phyloP scores from a whole-genome alignment of 92 coral and sea anemone genomes.

The Plumapathes pennacea region DNA sequence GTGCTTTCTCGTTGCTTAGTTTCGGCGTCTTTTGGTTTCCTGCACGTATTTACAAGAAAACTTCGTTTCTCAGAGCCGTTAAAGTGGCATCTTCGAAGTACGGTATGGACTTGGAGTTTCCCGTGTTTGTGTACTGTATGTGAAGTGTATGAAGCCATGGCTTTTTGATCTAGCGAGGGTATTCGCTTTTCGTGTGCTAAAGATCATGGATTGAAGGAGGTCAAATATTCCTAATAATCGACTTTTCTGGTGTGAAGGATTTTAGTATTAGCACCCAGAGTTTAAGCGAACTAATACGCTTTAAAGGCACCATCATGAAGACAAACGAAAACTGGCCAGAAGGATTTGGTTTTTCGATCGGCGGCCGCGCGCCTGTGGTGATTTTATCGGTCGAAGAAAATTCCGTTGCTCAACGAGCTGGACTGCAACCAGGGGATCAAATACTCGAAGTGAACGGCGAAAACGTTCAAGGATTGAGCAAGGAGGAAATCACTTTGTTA shows the following conservation, averaged over 20 bases:
- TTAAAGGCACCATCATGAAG: slow-evolving; percentile 50
- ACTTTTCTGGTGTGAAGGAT: too few relatives aligned
- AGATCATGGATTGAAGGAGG: too few relatives aligned
- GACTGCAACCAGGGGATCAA: slow-evolving; percentile 97
- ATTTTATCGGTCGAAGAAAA: slow-evolving; percentile 82
- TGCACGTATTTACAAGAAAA: too few relatives aligned
- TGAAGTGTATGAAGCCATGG: too few relatives aligned
- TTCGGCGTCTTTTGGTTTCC: slow-evolving; percentile 66
- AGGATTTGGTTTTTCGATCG: slow-evolving; percentile 88
- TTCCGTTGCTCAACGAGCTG: slow-evolving; percentile 94
- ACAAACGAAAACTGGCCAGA: slow-evolving; percentile 97
- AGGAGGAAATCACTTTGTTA: slow-evolving; percentile 74
- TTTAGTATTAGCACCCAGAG: too few relatives aligned
- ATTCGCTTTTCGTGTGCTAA: too few relatives aligned
- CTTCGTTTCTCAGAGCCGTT: too few relatives aligned
- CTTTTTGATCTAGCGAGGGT: too few relatives aligned
- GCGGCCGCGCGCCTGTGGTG: slow-evolving; percentile 96
- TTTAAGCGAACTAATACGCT: not conserved
- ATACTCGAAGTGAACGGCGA: slow-evolving; percentile 92
- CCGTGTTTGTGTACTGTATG: too few relatives aligned
- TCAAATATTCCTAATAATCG: too few relatives aligned
- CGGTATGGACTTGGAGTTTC: too few relatives aligned
- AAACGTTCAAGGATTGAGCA: slow-evolving; percentile 85
- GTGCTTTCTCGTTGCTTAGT: slow-evolving; percentile 22
- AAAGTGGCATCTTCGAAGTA: too few relatives aligned